These are phyloP conservation scores for Aurelia sp. DNA, from an alignment of 30 jellyfish, hydroid and myxozoan genomes.

Conservation along the genomic window DNA sequence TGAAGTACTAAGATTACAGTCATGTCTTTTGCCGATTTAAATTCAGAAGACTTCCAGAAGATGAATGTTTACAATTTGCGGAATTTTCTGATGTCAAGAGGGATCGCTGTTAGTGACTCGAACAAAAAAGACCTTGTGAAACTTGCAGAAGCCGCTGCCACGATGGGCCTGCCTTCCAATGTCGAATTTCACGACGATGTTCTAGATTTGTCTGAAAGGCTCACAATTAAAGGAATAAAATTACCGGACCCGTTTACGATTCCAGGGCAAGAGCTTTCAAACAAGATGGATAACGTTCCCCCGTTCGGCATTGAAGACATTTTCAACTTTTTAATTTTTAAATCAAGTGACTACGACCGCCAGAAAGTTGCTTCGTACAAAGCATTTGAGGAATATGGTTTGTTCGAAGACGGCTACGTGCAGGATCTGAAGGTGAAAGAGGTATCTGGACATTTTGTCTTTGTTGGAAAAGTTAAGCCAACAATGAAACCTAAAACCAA, in stretches of 20 bases:
- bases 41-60: constrained; percentile 31
- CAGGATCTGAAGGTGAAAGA: constrained; percentile 35
- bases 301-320: constrained; percentile 42
- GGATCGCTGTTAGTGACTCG: constrained; percentile 31
- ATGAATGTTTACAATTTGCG: constrained; percentile 40
- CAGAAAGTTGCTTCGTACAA: constrained; percentile 51
- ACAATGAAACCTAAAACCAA: too few relatives aligned
- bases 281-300: constrained; percentile 32
- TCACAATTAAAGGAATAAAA: constrained; percentile 42
- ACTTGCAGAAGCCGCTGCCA: constrained; percentile 47
- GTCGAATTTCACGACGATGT: constrained; percentile 50
- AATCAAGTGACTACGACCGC: constrained; percentile 41
- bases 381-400: constrained; percentile 21
- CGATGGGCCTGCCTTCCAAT: constrained; percentile 55
- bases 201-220: constrained; percentile 58
- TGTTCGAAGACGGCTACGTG: constrained; percentile 6
- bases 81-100: constrained; percentile 36
- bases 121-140: constrained; percentile 22
- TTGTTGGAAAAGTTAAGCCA: too few relatives aligned
- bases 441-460: constrained; percentile 3
- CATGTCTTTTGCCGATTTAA: constrained; percentile 30
- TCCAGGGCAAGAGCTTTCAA: constrained; percentile 40
- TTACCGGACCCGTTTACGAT: constrained; percentile 41
- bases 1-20: constrained; percentile 17
- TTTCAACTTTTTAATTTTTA: constrained; percentile 42